A percentile compares a stretch with the other conserved stretches of the same genome.
phyloP scores from a whole-genome alignment of 23 tunicate genomes.

The Trididemnum nubilum region DNA sequence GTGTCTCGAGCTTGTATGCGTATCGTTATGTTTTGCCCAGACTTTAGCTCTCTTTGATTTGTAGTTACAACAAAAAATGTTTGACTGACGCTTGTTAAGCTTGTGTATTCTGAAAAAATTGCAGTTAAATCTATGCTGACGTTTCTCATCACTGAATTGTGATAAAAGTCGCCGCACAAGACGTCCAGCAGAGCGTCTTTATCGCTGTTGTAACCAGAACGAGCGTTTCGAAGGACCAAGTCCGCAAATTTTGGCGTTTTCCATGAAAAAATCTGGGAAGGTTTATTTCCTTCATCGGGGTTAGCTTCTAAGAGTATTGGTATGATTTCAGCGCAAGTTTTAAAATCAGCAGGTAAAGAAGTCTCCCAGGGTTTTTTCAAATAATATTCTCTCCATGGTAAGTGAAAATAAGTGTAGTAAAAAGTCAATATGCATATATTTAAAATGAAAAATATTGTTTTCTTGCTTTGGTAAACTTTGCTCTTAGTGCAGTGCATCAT shows the following conservation, averaged over 20 bases:
- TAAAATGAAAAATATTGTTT: no score
- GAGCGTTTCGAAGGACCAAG: background rate
- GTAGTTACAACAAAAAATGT: background rate
- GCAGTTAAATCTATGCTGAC: background rate
- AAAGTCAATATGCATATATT: no score
- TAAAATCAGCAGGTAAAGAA: background rate
- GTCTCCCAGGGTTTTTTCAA: slow-evolving; percentile 20
- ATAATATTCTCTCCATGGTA: no score
- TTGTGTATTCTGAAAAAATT: background rate
- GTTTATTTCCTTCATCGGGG: slow-evolving; percentile 9
- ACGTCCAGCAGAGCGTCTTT: background rate
- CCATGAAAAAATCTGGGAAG: slow-evolving; percentile 30
- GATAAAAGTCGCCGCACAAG: background rate
- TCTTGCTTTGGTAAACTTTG: no score
- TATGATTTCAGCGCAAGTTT: background rate
- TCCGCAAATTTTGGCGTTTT: slow-evolving; percentile 25
- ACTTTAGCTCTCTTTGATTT: background rate
- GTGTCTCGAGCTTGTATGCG: background rate
- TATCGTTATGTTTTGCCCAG: background rate
- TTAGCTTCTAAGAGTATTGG: background rate
- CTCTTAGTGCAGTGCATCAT: no score
- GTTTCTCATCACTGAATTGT: no score
- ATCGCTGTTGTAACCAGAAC: background rate
- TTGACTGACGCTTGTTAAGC: background rate
- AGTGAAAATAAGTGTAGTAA: no score